These are phyloP conservation scores for Suncus etruscus DNA, from an alignment of 2,113 vertebrate species.

Conservation along the genomic window DNA sequence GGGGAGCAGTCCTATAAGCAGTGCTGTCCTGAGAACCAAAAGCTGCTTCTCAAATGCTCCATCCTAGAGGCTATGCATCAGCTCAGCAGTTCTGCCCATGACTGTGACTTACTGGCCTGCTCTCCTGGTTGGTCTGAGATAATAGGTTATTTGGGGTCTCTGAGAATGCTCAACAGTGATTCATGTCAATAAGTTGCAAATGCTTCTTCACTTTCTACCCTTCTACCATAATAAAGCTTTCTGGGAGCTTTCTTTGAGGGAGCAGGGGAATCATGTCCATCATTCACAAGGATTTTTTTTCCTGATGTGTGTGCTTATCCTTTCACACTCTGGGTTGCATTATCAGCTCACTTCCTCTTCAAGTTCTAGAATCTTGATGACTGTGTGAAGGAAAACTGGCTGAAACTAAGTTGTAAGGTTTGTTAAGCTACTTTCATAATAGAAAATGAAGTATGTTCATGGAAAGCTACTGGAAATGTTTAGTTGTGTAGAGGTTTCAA, in stretches of 20 bases:
- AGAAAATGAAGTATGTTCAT: background rate
- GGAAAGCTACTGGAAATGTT: background rate
- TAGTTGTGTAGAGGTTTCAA: background rate
- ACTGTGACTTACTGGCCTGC: background rate
- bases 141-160: background rate
- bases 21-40: too few relatives aligned
- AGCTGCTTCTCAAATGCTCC: background rate
- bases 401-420: background rate
- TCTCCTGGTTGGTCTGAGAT: background rate
- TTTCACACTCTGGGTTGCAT: background rate
- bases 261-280: background rate
- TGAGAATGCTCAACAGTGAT: background rate
- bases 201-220: background rate
- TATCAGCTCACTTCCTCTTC: background rate
- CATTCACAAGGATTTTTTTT: conserved; percentile 21
- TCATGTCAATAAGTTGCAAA: background rate
- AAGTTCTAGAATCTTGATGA: background rate
- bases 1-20: too few relatives aligned
- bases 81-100: background rate
- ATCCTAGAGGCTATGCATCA: background rate
- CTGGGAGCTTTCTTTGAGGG: background rate
- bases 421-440: background rate
- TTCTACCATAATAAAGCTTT: background rate
- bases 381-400: background rate
- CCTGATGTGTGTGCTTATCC: background rate